Evolutionary conservation across 1,140 invertebrate genomes (phyloP).

Genomic region (Drosophila nigrodunni): DNA sequence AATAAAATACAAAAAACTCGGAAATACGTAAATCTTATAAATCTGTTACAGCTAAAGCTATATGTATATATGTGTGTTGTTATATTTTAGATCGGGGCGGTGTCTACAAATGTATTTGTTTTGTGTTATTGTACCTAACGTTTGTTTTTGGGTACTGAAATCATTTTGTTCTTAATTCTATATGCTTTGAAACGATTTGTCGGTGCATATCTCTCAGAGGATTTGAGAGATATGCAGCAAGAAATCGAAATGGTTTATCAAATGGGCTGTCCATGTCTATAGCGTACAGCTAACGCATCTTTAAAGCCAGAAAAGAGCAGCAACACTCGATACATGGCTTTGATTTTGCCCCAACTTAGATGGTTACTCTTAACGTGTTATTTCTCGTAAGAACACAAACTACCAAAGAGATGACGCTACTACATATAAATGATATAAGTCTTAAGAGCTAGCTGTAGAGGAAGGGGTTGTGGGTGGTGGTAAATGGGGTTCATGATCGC

Average conservation of each 20-base stretch:
- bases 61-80: constrained; percentile 29
- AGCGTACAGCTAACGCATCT: constrained; percentile 21
- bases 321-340: constrained; percentile 5
- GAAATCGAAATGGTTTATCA: constrained; percentile 39
- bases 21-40: constrained; percentile 47
- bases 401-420: constrained; percentile 51
- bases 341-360: constrained; percentile 3
- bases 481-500: constrained; percentile 5
- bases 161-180: constrained; percentile 7
- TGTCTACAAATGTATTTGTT: constrained; percentile 21
- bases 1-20: constrained; percentile 35
- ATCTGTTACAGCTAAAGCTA: constrained; percentile 48
- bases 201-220: constrained; percentile 42
- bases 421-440: constrained; percentile 45
- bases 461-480: not conserved
- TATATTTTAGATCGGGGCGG: constrained; percentile 20
- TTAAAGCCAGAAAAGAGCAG: constrained; percentile 3
- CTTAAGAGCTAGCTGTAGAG: constrained; percentile 43
- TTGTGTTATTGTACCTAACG: constrained; percentile 26
- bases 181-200: constrained; percentile 44
- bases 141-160: constrained; percentile 22
- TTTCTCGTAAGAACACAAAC: constrained; percentile 61
- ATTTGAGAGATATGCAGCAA: constrained; percentile 51
- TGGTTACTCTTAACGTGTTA: constrained; percentile 56
- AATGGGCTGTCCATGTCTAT: constrained; percentile 1